Evolutionary conservation across 2,888 invertebrate genomes (phyloP), one percentile per base, ranked within the genome.

Genomic region (Liopterus haemorrhoidalis): DNA sequence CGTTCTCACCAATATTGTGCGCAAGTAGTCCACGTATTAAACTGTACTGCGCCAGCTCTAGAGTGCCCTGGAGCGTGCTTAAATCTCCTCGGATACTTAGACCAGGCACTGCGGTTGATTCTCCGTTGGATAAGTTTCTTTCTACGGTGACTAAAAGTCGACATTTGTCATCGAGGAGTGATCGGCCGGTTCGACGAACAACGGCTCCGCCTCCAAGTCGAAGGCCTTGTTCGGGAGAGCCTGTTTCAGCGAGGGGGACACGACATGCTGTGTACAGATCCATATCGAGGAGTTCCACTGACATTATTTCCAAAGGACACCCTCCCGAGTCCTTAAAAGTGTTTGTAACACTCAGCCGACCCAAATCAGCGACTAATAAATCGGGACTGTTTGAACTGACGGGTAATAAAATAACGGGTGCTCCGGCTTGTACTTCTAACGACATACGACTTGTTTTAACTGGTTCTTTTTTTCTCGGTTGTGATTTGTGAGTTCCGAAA

Each of bases 1-100:
- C 75, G 55, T 78, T 75, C 67, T 94, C 95, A 1, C 90, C 93
- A 50, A 96, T 79, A 71, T 96, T 96, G 68, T 88, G 86, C 2
- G 82, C 78, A 5, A 96, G 72, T 47, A 96, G 76, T 12, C 93
- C 94, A 48, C 89, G 78, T 40, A 96, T 78, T 28, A 95, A 70
- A 65, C 85, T 83, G 69, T 93, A 95, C 66, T 94, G 92, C 36
- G 81, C 76, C 36, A 86, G 74, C 70, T 91, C 87, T 45, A 96
- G 67, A 31, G 84, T 78, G 49, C 83, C 82, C 66, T 88, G 84
- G 57, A 95, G 76, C 22, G 90, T 88, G 2, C 91, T 85, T 48
- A 96, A 71, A 20, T 82, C 82, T 14, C 93, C 95, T 49, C 84
- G 82, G 11, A 93, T 75, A 59, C 85, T 84, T 67, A 90, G 79